Evolutionary conservation across 2,113 vertebrate species (phyloP).

Genomic region (Triplophysa rosa): DNA sequence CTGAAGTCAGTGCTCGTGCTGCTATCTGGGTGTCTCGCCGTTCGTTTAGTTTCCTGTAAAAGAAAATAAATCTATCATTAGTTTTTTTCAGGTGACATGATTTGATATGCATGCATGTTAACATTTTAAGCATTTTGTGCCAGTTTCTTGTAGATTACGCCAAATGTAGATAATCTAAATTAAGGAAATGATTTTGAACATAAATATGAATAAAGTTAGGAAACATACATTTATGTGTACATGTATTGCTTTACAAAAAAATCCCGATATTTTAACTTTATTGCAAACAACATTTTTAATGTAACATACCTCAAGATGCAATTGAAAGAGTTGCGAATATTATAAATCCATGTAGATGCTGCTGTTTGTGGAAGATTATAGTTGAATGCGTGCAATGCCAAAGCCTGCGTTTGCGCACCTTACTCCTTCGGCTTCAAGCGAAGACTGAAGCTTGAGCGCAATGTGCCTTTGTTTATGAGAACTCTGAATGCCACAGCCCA

Average conservation of each 20-base stretch:
- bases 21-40: background rate
- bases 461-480: conserved; percentile 77
- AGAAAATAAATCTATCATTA: background rate
- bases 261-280: too few species aligned
- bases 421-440: conserved; percentile 11
- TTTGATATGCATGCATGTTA: background rate
- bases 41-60: conserved; percentile 9
- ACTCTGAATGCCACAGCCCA: conserved; percentile 50
- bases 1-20: conserved; percentile 31
- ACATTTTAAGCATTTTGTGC: background rate
- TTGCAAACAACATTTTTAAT: background rate
- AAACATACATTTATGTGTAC: background rate
- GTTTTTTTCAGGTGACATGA: background rate
- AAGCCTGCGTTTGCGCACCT: background rate
- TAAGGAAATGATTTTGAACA: background rate
- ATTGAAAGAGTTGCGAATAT: background rate
- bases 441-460: conserved; percentile 59
- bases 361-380: background rate
- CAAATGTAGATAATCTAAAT: background rate
- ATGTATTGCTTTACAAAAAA: background rate
- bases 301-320: conserved; percentile 18
- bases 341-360: conserved; percentile 29
- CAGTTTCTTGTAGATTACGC: background rate
- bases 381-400: background rate
- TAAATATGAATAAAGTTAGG: background rate